Percentiles rank a stretch among this genome's conserved stretches.
These are phyloP conservation scores for Calonectris borealis DNA, from an alignment of 2,113 vertebrate species.

Conservation along the genomic window DNA sequence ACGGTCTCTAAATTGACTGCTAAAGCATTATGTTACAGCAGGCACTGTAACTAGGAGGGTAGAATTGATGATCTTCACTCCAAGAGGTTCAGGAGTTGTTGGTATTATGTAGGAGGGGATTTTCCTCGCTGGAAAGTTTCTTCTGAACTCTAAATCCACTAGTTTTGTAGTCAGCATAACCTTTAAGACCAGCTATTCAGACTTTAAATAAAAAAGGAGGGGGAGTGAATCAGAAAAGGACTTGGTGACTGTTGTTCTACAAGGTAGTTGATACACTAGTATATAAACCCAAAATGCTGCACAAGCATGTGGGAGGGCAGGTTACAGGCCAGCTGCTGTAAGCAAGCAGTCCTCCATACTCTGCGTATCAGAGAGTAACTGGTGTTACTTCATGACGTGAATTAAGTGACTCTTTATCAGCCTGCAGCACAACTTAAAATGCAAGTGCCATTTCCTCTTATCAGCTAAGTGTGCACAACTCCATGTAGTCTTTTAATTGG, in stretches of 20 bases:
- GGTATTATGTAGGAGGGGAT: background rate
- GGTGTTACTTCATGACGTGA: background rate
- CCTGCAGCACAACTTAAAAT: background rate
- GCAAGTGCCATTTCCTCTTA: background rate
- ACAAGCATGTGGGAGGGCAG: background rate
- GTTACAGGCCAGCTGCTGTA: background rate
- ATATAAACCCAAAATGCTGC: background rate
- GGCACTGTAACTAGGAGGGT: background rate
- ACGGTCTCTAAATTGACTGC: background rate
- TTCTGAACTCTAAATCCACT: background rate
- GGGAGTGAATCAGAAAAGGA: background rate
- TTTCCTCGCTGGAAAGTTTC: background rate
- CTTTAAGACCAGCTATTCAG: background rate
- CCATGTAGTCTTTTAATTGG: background rate
- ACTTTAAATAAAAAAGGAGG: background rate
- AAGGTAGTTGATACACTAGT: background rate
- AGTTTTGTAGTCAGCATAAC: background rate
- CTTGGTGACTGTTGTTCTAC: background rate
- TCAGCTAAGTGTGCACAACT: background rate
- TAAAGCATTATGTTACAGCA: background rate
- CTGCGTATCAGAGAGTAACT: background rate
- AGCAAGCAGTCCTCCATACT: background rate
- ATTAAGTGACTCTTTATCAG: conserved; percentile 26
- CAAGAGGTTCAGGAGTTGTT: background rate
- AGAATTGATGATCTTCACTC: background rate